Evolutionary conservation across 1,140 invertebrate genomes (phyloP).

Genomic region (Drosophila grimshawi): DNA sequence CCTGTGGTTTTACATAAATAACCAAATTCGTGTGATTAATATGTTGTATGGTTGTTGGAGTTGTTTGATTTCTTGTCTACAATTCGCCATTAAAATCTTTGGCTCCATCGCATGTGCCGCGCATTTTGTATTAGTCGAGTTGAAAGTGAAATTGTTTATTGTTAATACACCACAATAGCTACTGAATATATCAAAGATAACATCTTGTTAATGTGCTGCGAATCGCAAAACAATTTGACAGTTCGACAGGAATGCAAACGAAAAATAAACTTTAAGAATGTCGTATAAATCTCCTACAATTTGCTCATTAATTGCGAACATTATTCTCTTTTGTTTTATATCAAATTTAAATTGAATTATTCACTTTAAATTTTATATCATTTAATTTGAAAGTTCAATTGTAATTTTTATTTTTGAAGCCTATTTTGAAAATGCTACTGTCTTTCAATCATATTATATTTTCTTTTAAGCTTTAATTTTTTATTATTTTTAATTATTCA

Average conservation of each 20-base stretch:
- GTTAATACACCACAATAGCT: conserved; percentile 5
- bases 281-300: too few relatives aligned
- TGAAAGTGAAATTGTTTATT: conserved; percentile 68
- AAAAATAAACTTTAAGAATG: background rate
- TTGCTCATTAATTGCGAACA: too few relatives aligned
- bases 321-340: too few relatives aligned
- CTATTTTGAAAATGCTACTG: too few relatives aligned
- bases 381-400: too few relatives aligned
- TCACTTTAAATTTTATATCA: too few relatives aligned
- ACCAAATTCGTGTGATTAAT: conserved; percentile 58
- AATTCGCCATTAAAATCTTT: conserved; percentile 45
- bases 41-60: conserved; percentile 10
- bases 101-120: conserved; percentile 45
- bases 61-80: conserved; percentile 19
- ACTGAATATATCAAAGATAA: conserved; percentile 44
- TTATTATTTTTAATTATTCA: too few relatives aligned
- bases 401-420: too few relatives aligned
- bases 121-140: conserved; percentile 56
- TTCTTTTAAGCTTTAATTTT: too few relatives aligned
- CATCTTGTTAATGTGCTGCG: conserved; percentile 43
- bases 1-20: conserved; percentile 61
- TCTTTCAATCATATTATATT: too few relatives aligned
- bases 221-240: conserved; percentile 46
- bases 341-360: too few relatives aligned
- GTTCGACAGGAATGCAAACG: background rate